Percentiles rank a stretch among this genome's conserved stretches.
Evolutionary conservation across 92 coral and sea anemone genomes (phyloP).

Genomic region (Heteractis magnifica): DNA sequence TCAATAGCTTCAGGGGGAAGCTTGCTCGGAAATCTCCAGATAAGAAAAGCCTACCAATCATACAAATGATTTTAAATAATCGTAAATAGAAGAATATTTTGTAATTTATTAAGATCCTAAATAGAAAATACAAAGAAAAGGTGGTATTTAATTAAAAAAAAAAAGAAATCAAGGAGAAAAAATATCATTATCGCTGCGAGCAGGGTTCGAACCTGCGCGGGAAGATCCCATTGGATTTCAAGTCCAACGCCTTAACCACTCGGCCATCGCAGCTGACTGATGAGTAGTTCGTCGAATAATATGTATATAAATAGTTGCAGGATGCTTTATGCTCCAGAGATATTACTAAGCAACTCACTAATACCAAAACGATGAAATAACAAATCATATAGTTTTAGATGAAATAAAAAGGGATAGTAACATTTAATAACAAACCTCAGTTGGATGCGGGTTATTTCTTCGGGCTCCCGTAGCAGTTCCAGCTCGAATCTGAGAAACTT

Average conservation of each 20-base stretch:
- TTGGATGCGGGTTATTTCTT: constrained; percentile 95
- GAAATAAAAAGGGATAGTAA: neutral
- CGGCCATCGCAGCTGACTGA: constrained; percentile 87
- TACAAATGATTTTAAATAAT: neutral
- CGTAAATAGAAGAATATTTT: neutral
- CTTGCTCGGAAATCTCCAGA: constrained; percentile 76
- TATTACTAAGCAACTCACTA: constrained; percentile 10
- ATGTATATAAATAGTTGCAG: neutral
- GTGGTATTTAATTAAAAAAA: neutral
- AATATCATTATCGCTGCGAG: constrained; percentile 75
- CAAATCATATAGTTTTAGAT: no score
- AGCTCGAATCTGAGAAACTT: constrained; percentile 44
- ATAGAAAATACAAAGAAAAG: neutral
- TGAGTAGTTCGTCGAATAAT: neutral
- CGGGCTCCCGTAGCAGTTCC: constrained; percentile 78
- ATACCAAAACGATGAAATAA: neutral
- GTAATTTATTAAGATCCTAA: neutral
- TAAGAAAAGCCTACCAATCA: constrained; percentile 69
- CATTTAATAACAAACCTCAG: constrained; percentile 59
- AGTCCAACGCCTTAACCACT: constrained; percentile 99
- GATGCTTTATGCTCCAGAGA: neutral
- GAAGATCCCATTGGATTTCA: constrained; percentile 95
- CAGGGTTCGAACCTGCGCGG: constrained; percentile 99
- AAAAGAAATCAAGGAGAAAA: neutral
- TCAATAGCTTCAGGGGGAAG: constrained; percentile 58